Evolutionary conservation across 2,113 vertebrate species (phyloP).

Genomic region (Lutjanus erythropterus): DNA sequence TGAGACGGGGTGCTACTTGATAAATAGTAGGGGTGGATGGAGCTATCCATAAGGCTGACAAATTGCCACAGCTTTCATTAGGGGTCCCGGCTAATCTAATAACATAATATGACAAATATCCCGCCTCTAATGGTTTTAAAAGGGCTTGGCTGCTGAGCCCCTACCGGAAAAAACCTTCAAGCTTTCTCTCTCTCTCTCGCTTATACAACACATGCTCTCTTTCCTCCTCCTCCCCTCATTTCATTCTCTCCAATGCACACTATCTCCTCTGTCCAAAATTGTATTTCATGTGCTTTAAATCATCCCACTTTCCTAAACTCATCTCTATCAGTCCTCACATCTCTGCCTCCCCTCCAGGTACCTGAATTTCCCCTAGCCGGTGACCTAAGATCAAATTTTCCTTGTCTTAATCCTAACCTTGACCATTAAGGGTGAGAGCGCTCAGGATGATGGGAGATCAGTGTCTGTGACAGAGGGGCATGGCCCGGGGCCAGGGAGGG

Average conservation of each 20-base stretch:
- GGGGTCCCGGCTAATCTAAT: conserved; percentile 85
- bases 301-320: conserved; percentile 46
- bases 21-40: conserved; percentile 82
- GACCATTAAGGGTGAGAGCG: conserved; percentile 65
- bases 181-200: conserved; percentile 47
- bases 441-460: conserved; percentile 72
- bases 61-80: conserved; percentile 88
- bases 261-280: conserved; percentile 38
- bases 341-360: conserved; percentile 47
- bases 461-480: conserved; percentile 67
- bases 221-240: conserved; percentile 25
- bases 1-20: conserved; percentile 76
- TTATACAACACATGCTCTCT: conserved; percentile 56
- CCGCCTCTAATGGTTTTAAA: conserved; percentile 84
- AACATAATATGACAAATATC: conserved; percentile 88
- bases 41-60: conserved; percentile 85
- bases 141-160: conserved; percentile 73
- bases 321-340: conserved; percentile 53
- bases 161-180: conserved; percentile 45
- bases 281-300: conserved; percentile 39
- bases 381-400: conserved; percentile 72
- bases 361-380: conserved; percentile 16
- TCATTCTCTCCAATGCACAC: conserved; percentile 23
- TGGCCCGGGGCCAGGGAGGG: conserved; percentile 67
- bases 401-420: conserved; percentile 73